Base-by-base conservation (phyloP, 2,888 invertebrate genomes). In the Harmothoe impar region DNA sequence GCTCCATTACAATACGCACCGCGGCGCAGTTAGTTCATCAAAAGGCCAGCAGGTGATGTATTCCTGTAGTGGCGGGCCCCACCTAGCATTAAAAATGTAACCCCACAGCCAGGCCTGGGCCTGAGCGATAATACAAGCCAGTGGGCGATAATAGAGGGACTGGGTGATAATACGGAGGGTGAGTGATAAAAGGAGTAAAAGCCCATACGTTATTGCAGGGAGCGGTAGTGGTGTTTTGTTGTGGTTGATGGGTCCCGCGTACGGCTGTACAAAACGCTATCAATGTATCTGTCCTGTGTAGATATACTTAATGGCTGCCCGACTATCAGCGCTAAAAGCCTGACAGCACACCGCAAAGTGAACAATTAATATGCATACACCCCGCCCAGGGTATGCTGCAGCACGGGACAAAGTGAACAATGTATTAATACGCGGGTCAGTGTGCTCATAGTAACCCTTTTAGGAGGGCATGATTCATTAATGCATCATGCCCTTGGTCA, bases 111-210 rank as follows among this genome's bases (percentile, higher is more conserved):
- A 62, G 20, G 62, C 23, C 62, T 62, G 62, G 10, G 23, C 20
- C 5, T 62, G 62, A 62, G 62, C 62, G 62, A 62, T 62, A 62
- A 62, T 62, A 15, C 43, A 43, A 43, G 43, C 43, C 43, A 43
- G 3, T 43, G 43, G 43, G 43, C 43, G 43, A 43, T 43, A 43
- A 43, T 43, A 43, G 43, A 15, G 10, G 62, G 25, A 5, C 23
- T 72, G 29, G 31, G 72, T 25, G 72, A 72, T 72, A 72, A 72
- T 29, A 29, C 7, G 62, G 72, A 29, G 72, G 5, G 5, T 29
- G 72, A 25, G 29, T 25, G 72, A 72, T 72, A 72, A 72, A 72
- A 72, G 72, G 72, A 25, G 72, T 72, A 72, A 29, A n/a, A 25
- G n/a, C 25, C 72, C 25, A 72, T 72, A 23, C 29, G 72, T 72